Percentiles rank a stretch among this genome's conserved stretches.
Conservation (phyloP, 2,113 vertebrate genomes). For the Crocuta crocuta region DNA sequence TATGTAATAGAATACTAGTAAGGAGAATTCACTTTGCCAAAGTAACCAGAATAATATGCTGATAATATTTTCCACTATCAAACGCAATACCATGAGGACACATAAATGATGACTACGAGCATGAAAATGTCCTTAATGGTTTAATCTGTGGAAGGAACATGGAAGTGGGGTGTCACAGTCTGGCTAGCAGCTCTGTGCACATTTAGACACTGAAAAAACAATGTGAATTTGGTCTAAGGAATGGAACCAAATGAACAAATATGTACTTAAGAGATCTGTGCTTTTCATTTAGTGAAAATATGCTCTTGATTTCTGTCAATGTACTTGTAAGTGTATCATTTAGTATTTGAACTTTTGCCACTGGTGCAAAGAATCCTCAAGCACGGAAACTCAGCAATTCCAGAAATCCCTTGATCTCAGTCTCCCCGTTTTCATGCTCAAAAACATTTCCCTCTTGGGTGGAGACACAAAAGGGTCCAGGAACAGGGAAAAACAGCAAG, state of each 20-base stretch:
- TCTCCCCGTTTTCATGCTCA: constrained; percentile 24
- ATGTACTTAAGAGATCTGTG: constrained; percentile 48
- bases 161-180: constrained; percentile 45
- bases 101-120: constrained; percentile 36
- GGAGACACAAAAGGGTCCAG: not conserved
- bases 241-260: constrained; percentile 62
- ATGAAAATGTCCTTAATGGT: constrained; percentile 46
- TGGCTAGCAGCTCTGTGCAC: constrained; percentile 25
- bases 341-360: constrained; percentile 64
- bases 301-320: constrained; percentile 54
- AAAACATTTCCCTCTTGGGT: constrained; percentile 58
- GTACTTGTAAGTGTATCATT: constrained; percentile 59
- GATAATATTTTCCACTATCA: constrained; percentile 81
- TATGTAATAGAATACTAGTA: constrained; percentile 68
- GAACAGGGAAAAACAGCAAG: not conserved
- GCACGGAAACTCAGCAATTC: constrained; percentile 55
- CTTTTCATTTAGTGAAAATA: constrained; percentile 72
- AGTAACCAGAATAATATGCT: constrained; percentile 63
- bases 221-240: constrained; percentile 45
- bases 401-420: constrained; percentile 62
- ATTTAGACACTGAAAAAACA: constrained; percentile 50
- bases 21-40: constrained; percentile 66
- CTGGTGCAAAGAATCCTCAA: constrained; percentile 38
- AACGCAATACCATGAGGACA: constrained; percentile 37
- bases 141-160: constrained; percentile 61